These are phyloP conservation scores for Melanotaenia parkinsoni DNA, from an alignment of 2,797 vertebrate genomes.

Conservation along the genomic window DNA sequence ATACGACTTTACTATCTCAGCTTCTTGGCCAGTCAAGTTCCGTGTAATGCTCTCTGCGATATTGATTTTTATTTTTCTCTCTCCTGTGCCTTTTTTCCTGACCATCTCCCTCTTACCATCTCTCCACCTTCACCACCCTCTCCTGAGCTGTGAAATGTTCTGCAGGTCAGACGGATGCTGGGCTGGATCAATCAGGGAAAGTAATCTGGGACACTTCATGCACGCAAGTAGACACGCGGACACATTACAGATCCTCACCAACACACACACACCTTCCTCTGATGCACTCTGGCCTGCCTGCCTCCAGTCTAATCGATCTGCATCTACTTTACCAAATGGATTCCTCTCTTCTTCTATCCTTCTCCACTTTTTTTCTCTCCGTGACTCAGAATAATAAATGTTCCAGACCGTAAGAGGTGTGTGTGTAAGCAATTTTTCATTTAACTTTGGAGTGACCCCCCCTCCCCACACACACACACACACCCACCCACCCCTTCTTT, in stretches of 20 bases:
- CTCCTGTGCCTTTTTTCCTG: conserved; percentile 62
- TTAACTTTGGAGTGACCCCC: conserved; percentile 78
- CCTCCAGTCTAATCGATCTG: conserved; percentile 85
- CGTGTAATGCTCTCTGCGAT: conserved; percentile 65
- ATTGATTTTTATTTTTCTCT: conserved; percentile 82
- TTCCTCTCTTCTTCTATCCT: conserved; percentile 77
- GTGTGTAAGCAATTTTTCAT: conserved; percentile 84
- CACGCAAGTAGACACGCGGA: conserved; percentile 48
- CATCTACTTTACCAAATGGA: conserved; percentile 88
- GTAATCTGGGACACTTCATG: conserved; percentile 81
- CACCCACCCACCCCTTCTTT: conserved; percentile 24
- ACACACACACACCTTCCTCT: conserved; percentile 53
- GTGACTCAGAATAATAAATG: conserved; percentile 82
- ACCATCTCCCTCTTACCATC: conserved; percentile 42
- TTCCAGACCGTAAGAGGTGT: conserved; percentile 62
- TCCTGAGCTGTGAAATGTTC: conserved; percentile 74
- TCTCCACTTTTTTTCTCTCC: conserved; percentile 64
- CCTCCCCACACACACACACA: too few species aligned
- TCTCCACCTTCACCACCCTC: conserved; percentile 68
- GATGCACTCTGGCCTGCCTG: conserved; percentile 76
- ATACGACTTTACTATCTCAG: conserved; percentile 77
- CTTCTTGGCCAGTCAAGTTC: conserved; percentile 73
- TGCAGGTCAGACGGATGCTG: conserved; percentile 83
- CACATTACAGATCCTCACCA: conserved; percentile 37
- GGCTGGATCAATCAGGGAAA: conserved; percentile 83